Evolutionary conservation across 1,140 invertebrate species (phyloP).

Genomic region (Rhagoletis zephyria): DNA sequence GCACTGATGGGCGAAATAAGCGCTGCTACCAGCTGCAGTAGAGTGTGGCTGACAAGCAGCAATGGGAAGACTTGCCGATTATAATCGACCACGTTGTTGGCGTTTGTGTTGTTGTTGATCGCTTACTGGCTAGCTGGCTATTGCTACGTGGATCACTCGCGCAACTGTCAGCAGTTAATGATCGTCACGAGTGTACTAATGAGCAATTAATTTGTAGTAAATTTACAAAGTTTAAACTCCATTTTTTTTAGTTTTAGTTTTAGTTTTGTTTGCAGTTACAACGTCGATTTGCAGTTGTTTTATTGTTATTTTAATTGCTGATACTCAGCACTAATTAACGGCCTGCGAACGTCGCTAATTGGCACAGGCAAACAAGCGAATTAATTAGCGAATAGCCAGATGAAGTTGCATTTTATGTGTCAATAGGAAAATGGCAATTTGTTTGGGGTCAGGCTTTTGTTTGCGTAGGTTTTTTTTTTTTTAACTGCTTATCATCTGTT

Average conservation of each 20-base stretch:
- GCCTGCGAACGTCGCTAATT: slow-evolving; percentile 22
- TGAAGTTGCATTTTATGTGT: slow-evolving; percentile 47
- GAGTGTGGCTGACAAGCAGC: not conserved
- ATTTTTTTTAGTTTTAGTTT: not conserved
- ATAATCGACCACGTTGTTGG: not conserved
- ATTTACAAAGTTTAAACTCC: slow-evolving; percentile 42
- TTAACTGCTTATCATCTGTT: not conserved
- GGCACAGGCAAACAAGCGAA: slow-evolving; percentile 39
- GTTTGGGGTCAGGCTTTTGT: not conserved
- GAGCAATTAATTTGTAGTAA: slow-evolving; percentile 51
- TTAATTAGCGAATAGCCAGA: slow-evolving; percentile 14
- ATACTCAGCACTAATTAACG: slow-evolving; percentile 33
- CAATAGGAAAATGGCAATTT: slow-evolving; percentile 49
- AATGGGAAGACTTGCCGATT: slow-evolving; percentile 24
- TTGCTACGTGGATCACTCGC: not conserved
- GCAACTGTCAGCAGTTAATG: slow-evolving; percentile 20
- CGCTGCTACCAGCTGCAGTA: not conserved
- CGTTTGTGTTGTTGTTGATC: not conserved
- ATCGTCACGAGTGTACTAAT: slow-evolving; percentile 12
- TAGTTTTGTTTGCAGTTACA: not conserved
- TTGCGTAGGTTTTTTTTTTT: too few species aligned
- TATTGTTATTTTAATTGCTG: slow-evolving; percentile 49
- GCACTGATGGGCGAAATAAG: not conserved
- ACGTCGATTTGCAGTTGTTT: not conserved
- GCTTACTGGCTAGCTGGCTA: not conserved